Base-by-base conservation (phyloP, 2,888 invertebrate species). In the Agrotis segetum region DNA sequence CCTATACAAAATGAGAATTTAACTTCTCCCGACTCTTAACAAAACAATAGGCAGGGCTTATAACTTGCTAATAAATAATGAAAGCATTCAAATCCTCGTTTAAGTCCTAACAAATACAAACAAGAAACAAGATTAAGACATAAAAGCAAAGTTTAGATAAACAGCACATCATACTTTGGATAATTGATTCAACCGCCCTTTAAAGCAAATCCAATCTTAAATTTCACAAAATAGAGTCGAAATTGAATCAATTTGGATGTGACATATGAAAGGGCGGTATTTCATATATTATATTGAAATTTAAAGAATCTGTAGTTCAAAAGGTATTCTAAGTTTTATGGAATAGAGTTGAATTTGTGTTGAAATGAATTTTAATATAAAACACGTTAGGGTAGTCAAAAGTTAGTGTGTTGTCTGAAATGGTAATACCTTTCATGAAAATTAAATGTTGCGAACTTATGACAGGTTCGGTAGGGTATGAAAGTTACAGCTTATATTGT, bases 111-210 rank as follows among this genome's bases (percentile, higher is more conserved):
- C 53, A 65, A 77, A 77, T 49, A 63, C 14, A 66, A 80, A 80
- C 68, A 67, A 80, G 49, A 60, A 80, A 70, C 81, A 72, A 73
- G 65, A 75, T 81, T 83, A 75, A 56, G 70, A 71, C 75, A 65
- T 82, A 53, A 83, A 75, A 73, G 68, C 68, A 55, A 83, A 81
- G 68, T 83, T 80, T 73, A 70, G 58, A 64, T 68, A 64, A 72
- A 67, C 59, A 59, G 46, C 65, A 60, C 75, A 63, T 73, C 65
- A 71, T 63, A n/a, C 40, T 34, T n/a, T 67, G 55, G 40, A 61
- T 17, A 40, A 65, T 66, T 63, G 50, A 71, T 61, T 72, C n/a
- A 67, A 24, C 16, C 24, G 49, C 46, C 19, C 11, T 64, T 66
- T n/a, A 16, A 17, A 44, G 66, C 9, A 77, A 77, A 76, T 50